phyloP scores from a whole-genome alignment of 2,797 vertebrate genomes.

The Chiroxiphia lanceolata region DNA sequence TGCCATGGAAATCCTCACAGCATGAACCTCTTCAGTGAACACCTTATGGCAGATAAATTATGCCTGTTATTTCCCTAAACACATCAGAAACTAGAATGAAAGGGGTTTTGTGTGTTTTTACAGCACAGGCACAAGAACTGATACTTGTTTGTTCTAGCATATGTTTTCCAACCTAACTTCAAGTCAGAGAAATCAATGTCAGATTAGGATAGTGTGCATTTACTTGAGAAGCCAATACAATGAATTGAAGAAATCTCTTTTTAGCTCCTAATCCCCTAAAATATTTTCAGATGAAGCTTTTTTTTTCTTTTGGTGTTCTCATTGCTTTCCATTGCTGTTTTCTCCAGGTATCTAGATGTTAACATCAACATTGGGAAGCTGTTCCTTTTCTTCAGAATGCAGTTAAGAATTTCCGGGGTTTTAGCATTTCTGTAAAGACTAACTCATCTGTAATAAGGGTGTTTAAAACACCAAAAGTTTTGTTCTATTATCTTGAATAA shows the following conservation, averaged over 20 bases:
- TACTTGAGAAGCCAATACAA: not conserved
- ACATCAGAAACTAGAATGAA: not conserved
- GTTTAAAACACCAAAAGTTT: not conserved
- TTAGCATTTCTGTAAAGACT: not conserved
- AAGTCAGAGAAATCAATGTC: not conserved
- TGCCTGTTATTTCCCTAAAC: constrained; percentile 8
- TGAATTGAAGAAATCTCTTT: not conserved
- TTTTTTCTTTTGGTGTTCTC: not conserved
- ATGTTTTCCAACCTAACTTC: not conserved
- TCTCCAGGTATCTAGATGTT: not conserved
- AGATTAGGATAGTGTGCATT: not conserved
- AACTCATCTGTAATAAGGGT: not conserved
- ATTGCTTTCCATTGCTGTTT: not conserved
- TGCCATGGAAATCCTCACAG: constrained; percentile 58
- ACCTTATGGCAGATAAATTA: constrained; percentile 34
- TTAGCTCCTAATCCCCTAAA: not conserved
- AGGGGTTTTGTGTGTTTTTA: not conserved
- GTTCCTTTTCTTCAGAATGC: not conserved
- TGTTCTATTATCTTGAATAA: not conserved
- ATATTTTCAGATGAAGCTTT: not conserved
- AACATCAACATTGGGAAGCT: not conserved
- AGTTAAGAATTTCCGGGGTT: not conserved
- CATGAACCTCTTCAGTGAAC: not conserved
- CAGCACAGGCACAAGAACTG: not conserved
- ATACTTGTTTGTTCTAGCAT: not conserved